A percentile compares a stretch with the other conserved stretches of the same genome.
These are phyloP conservation scores for Orientallactaga sibirica DNA, from an alignment of 2,797 vertebrate genomes.

Conservation along the genomic window DNA sequence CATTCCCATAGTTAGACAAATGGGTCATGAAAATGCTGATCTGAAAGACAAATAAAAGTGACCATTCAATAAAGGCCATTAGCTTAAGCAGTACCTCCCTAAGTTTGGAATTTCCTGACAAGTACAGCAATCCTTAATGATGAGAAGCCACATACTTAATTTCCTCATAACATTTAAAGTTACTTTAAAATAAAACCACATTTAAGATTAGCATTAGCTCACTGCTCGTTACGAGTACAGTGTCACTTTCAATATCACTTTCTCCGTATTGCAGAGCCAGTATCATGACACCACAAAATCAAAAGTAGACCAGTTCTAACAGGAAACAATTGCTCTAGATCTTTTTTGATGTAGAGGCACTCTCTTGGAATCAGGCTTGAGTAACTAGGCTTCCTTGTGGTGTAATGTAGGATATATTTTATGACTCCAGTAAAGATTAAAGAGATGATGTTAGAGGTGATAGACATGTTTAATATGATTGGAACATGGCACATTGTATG, in stretches of 20 bases:
- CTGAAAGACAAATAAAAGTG: slow-evolving; percentile 86
- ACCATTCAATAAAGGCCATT: slow-evolving; percentile 18
- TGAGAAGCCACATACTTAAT: neutral
- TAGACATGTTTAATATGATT: neutral
- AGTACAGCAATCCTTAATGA: neutral
- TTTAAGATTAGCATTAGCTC: neutral
- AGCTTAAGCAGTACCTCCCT: neutral
- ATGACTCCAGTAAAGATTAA: neutral
- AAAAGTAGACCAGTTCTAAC: neutral
- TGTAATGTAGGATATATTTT: slow-evolving; percentile 8
- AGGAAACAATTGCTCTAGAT: neutral
- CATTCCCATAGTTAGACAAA: slow-evolving; percentile 97
- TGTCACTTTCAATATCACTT: neutral
- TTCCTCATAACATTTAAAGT: neutral
- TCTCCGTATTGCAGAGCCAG: neutral
- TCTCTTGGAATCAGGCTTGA: neutral
- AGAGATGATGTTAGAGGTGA: neutral
- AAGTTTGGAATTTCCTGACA: neutral
- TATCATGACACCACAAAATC: neutral
- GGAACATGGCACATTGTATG: neutral
- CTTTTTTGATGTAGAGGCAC: neutral
- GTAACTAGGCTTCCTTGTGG: neutral
- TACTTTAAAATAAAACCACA: neutral
- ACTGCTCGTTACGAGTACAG: neutral
- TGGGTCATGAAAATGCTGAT: slow-evolving; percentile 99